Evolutionary conservation across 2,888 invertebrate genomes (phyloP).

Genomic region (Cremastinae sp.): DNA sequence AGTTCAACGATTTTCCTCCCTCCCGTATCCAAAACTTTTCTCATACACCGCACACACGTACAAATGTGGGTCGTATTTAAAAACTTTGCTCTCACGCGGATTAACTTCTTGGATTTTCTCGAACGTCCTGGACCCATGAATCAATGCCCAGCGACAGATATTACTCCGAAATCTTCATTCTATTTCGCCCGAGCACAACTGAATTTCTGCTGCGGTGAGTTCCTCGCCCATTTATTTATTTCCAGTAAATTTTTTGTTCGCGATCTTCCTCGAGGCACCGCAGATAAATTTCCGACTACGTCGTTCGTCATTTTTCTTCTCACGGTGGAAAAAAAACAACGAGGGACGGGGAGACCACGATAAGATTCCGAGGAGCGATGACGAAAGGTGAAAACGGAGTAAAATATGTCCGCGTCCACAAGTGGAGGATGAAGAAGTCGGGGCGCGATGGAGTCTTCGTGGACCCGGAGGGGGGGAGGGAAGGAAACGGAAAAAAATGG

Average conservation of each 20-base stretch:
- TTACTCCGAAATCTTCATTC: slow-evolving; percentile 35
- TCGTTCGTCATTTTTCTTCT: neutral
- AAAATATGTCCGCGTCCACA: slow-evolving; percentile 47
- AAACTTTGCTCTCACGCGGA: slow-evolving; percentile 59
- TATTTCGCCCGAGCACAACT: slow-evolving; percentile 24
- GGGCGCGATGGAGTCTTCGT: slow-evolving; percentile 29
- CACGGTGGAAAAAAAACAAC: neutral
- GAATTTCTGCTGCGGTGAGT: neutral
- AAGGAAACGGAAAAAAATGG: neutral
- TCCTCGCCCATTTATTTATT: too few relatives aligned
- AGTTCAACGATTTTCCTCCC: slow-evolving; percentile 25
- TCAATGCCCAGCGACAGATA: slow-evolving; percentile 54
- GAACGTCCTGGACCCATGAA: slow-evolving; percentile 47
- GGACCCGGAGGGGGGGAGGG: slow-evolving; percentile 17
- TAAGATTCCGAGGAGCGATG: slow-evolving; percentile 31
- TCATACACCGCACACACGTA: slow-evolving; percentile 36
- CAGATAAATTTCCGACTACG: too few relatives aligned
- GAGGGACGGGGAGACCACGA: too few relatives aligned
- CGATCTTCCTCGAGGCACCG: too few relatives aligned
- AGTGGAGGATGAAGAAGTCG: slow-evolving; percentile 42
- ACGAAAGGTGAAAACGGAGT: slow-evolving; percentile 34
- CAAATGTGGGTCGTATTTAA: slow-evolving; percentile 59
- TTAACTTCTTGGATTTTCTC: slow-evolving; percentile 51
- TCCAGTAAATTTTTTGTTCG: too few relatives aligned
- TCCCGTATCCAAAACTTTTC: slow-evolving; percentile 45